Evolutionary conservation across 2,888 invertebrate genomes (phyloP), one percentile per base, ranked within the genome.

Genomic region (Drosophila meridiana): DNA sequence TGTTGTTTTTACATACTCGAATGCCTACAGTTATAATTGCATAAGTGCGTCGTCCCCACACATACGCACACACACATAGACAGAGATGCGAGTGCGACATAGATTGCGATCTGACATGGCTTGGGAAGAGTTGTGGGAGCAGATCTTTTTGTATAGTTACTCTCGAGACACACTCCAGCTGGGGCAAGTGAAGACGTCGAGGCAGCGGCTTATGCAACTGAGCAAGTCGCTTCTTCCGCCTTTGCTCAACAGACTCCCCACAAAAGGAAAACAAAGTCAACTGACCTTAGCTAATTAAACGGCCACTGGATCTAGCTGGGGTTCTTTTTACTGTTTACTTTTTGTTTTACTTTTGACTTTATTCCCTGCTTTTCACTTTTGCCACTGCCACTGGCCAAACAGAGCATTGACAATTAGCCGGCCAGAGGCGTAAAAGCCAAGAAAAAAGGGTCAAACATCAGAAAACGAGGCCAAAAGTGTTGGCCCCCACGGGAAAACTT

Each of bases 1-100:
- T 57, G 52, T 66, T 57, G 77, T 47, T 66, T 80, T 80, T 70
- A 76, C 73, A 78, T 78, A 78, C 79, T 73, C 79, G 73, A 79
- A 78, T 81, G 81, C 75, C 82, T 74, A 74, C 85, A 87, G 87
- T 84, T 84, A 82, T 87, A 84, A 84, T 86, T 88, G 81, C 81
- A 88, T 81, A 85, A 84, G 85, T 84, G 84, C 86, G 87, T 79
- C 86, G 87, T 79, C 68, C 58, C 50, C 66, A 48, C 59, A 47
- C 69, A 40, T 64, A 56, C 38, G 60, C 32, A 42, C 53, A 45
- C 53, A 34, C 64, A 56, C 32, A 42, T 48, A 45, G 48, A 34
- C 64, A 56, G 20, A 63, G 32, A 34, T 30, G 32, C 14, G 42
- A 73, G 73, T 77, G 74, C 61, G 69, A 80, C 80, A 80, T 47